phyloP scores from a whole-genome alignment of 2,888 invertebrate genomes.

The Hypselothyrea guttata region DNA sequence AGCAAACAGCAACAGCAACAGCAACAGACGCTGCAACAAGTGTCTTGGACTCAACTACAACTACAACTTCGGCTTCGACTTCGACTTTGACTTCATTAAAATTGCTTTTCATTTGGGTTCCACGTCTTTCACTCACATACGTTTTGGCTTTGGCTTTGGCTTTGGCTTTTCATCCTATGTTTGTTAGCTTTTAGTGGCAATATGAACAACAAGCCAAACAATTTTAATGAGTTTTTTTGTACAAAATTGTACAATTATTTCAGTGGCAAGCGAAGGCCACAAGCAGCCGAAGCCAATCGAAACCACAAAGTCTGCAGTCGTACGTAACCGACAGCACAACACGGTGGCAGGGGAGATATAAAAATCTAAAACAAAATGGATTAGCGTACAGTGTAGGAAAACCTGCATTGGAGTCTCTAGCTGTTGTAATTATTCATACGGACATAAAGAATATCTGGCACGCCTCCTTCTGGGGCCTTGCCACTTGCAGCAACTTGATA shows the following conservation, averaged over 20 bases:
- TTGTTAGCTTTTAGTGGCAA: slow-evolving; percentile 33
- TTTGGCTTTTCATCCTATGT: too few species aligned
- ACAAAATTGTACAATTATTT: slow-evolving; percentile 52
- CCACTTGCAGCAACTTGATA: too few species aligned
- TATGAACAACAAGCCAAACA: slow-evolving; percentile 28
- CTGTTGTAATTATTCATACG: too few species aligned
- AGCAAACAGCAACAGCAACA: slow-evolving; percentile 43
- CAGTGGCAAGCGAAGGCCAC: slow-evolving; percentile 49
- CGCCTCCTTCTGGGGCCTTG: too few species aligned
- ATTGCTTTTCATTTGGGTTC: slow-evolving; percentile 66
- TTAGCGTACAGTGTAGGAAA: too few species aligned
- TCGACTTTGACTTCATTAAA: slow-evolving; percentile 68
- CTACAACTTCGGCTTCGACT: slow-evolving; percentile 36
- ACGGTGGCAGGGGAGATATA: too few species aligned
- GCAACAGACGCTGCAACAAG: slow-evolving; percentile 46
- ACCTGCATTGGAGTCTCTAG: too few species aligned
- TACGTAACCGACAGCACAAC: too few species aligned
- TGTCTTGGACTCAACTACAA: slow-evolving; percentile 35
- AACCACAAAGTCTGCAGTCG: too few species aligned
- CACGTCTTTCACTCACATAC: slow-evolving; percentile 41
- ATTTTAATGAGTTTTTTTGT: slow-evolving; percentile 74
- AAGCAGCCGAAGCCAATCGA: slow-evolving; percentile 31
- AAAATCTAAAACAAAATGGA: too few species aligned
- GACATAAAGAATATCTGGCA: too few species aligned
- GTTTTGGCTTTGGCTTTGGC: slow-evolving; percentile 48